Evolutionary conservation across 2,888 invertebrate genomes (phyloP), one percentile per base, ranked within the genome.

Genomic region (Campoplex nolae): DNA sequence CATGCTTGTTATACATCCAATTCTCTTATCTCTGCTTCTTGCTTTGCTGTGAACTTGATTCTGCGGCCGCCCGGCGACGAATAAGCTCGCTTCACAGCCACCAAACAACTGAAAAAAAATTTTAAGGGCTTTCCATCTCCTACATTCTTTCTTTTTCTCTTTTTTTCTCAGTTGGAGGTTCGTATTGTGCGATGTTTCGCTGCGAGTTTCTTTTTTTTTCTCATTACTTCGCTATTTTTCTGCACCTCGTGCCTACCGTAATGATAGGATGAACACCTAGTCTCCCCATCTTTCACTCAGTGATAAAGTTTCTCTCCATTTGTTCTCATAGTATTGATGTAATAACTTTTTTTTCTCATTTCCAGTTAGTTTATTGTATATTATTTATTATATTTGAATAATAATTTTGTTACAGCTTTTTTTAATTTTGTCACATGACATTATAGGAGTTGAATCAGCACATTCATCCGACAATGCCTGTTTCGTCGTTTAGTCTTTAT

Each of bases 151-250:
- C 62, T 16, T 35, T 45, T 51, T 51, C 35, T 42, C 54, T 51
- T 16, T 18, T 56, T 6, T 51, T 18, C 75, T 58, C 45, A 1
- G 16, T 16, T 18, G 4, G 32, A 74, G 65, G 35, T 8, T 6
- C 9, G 13, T 48, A 48, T 58, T 58, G 76, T 73, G 76, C 76
- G 76, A 85, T 85, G 70, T 65, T 76, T 73, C 68, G 42, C 73
- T 18, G 77, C 78, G 65, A 54, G 56, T 18, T 23, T 67, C 65
- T 35, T 68, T 11, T 45, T 23, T n/a, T 38, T 23, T 56, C n/a
- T 48, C 23, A n/a, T 23, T 23, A 68, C 62, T 28, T 56, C 2
- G 54, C 32, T 48, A 18, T 8, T 56, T 23, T 32, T 8, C 73
- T 16, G 28, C 23, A 8, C 11, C 18, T 56, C 16, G 11, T 23